phyloP scores from a whole-genome alignment of 2,113 vertebrate species.

The Melanotaenia duboulayi region DNA sequence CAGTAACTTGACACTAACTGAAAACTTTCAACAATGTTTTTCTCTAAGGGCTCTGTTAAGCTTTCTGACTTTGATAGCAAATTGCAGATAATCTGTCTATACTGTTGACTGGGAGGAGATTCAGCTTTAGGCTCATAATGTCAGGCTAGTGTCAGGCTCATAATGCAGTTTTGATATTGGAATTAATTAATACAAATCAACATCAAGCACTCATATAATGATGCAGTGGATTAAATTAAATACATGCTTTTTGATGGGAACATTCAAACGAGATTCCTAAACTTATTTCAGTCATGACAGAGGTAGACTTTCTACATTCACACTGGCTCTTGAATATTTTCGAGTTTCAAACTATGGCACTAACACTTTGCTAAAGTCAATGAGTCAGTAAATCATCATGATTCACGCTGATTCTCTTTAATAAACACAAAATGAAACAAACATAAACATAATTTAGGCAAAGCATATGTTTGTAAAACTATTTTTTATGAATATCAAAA shows the following conservation, averaged over 20 bases:
- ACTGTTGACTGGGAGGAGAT: constrained; percentile 29
- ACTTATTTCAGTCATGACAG: not conserved
- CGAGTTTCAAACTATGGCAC: not conserved
- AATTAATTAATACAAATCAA: not conserved
- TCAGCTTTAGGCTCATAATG: constrained; percentile 22
- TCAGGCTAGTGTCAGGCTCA: no score
- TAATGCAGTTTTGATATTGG: constrained; percentile 37
- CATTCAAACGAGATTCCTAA: not conserved
- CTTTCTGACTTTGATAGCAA: constrained; percentile 53
- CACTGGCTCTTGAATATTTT: not conserved
- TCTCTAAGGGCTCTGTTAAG: constrained; percentile 58
- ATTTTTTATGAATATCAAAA: constrained; percentile 52
- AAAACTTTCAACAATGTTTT: constrained; percentile 65
- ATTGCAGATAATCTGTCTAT: constrained; percentile 62
- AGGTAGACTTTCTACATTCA: not conserved
- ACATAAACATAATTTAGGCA: no score
- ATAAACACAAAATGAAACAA: no score
- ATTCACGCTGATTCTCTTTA: constrained; percentile 35
- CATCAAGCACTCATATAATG: not conserved
- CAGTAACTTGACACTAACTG: constrained; percentile 60
- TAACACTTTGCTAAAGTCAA: constrained; percentile 22
- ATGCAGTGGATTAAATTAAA: not conserved
- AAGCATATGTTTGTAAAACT: constrained; percentile 24
- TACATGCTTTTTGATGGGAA: not conserved
- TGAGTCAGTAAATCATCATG: constrained; percentile 13